These are phyloP conservation scores for Dendrolimus kikuchii DNA, from an alignment of 1,140 invertebrate genomes.

Conservation along the genomic window DNA sequence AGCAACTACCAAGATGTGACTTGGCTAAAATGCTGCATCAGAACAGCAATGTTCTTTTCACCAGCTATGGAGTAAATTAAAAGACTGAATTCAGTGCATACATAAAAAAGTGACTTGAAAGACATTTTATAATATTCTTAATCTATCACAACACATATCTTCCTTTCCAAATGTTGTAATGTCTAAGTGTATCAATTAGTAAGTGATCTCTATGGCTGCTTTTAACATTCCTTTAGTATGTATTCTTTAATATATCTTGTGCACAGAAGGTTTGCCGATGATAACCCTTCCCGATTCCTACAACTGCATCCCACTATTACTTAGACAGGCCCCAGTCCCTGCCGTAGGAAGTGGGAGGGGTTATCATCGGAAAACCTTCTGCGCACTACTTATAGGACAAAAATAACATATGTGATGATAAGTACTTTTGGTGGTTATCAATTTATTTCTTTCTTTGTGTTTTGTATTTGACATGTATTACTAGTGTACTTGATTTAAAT, in stretches of 20 bases:
- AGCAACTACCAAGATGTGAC: constrained; percentile 66
- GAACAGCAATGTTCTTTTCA: constrained; percentile 27
- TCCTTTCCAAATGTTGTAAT: no score
- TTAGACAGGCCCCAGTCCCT: no score
- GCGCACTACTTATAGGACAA: no score
- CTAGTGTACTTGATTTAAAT: constrained; percentile 1
- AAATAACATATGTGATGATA: no score
- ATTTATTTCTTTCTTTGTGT: constrained; percentile 10
- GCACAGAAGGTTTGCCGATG: not conserved
- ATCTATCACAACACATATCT: no score
- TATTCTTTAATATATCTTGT: not conserved
- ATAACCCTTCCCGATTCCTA: no score
- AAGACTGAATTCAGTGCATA: constrained; percentile 55
- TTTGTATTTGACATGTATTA: constrained; percentile 15
- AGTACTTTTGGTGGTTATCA: constrained; percentile 1
- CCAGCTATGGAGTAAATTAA: constrained; percentile 4
- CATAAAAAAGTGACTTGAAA: not conserved
- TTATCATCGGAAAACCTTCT: no score
- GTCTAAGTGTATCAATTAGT: no score
- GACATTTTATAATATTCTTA: no score
- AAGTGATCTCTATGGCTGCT: constrained; percentile 10
- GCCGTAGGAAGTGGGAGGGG: no score
- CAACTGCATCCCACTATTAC: no score
- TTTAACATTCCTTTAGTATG: constrained; percentile 19
- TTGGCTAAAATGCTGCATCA: constrained; percentile 27